phyloP scores from a whole-genome alignment of 2,888 invertebrate species.

The Tetragonula carbonaria region DNA sequence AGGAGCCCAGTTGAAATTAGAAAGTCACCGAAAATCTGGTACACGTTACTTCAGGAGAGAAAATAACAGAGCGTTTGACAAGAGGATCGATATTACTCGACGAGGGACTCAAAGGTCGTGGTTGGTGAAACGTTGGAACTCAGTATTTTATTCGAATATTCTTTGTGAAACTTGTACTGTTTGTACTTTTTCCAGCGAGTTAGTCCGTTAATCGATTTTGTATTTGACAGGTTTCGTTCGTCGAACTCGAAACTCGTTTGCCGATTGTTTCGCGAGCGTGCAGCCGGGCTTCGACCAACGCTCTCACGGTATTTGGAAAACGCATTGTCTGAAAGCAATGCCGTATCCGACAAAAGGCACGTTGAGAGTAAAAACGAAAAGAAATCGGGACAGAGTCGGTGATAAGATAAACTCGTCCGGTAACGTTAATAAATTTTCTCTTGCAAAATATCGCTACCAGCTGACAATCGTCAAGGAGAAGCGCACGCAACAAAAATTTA shows the following conservation, averaged over 20 bases:
- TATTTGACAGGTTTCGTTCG: conserved; percentile 57
- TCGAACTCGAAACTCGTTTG: conserved; percentile 43
- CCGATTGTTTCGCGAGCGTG: conserved; percentile 53
- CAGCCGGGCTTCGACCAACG: conserved; percentile 35
- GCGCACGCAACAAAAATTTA: not conserved
- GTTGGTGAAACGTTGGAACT: not conserved
- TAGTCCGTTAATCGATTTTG: conserved; percentile 51
- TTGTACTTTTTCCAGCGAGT: conserved; percentile 38
- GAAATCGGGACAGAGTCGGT: conserved; percentile 12
- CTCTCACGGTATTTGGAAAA: conserved; percentile 42
- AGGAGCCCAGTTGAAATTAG: too few relatives aligned
- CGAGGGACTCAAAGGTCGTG: not conserved
- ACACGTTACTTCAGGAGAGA: not conserved
- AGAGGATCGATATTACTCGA: not conserved
- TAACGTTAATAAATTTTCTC: not conserved
- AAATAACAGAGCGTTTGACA: not conserved
- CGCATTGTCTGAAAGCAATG: conserved; percentile 38
- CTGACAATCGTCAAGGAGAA: not conserved
- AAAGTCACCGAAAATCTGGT: too few relatives aligned
- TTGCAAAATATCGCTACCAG: not conserved
- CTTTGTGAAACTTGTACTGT: not conserved
- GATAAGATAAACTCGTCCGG: conserved; percentile 1
- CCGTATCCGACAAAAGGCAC: conserved; percentile 22
- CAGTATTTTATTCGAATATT: not conserved
- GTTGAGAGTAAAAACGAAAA: conserved; percentile 19